Conservation (phyloP, 2,797 vertebrate species). For the Urophycis tenuis region DNA sequence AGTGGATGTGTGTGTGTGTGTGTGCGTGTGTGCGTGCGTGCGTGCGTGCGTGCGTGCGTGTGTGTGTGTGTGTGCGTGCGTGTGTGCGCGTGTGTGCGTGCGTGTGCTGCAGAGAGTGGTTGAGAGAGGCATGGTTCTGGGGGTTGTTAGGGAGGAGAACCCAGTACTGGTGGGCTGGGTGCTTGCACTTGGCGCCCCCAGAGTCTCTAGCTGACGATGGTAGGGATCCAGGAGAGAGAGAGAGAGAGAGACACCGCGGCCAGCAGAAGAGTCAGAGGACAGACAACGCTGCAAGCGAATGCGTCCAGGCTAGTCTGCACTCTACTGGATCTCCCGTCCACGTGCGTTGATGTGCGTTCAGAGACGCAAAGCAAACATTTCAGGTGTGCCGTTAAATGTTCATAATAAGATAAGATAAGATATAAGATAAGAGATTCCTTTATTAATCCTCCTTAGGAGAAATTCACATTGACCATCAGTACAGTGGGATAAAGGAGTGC, state of each 20-base stretch:
- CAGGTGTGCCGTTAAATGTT: not conserved
- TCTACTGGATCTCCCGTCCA: not conserved
- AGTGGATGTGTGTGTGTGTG: not conserved
- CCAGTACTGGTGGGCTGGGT: not conserved
- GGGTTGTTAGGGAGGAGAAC: not conserved
- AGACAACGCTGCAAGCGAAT: not conserved
- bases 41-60: conserved; percentile 5
- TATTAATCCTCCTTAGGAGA: too few relatives aligned
- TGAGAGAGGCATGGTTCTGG: not conserved
- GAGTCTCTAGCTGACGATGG: too few relatives aligned
- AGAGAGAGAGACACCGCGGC: not conserved
- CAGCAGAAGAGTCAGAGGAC: not conserved
- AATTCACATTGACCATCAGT: too few relatives aligned
- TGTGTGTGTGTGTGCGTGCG: conserved; percentile 4
- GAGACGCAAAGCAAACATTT: too few relatives aligned
- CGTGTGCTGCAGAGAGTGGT: not conserved
- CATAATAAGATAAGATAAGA: too few relatives aligned
- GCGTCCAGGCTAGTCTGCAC: not conserved
- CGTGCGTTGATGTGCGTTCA: not conserved
- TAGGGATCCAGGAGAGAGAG: too few relatives aligned
- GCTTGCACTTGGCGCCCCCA: too few relatives aligned
- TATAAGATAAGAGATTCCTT: too few relatives aligned
- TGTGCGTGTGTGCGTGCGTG: not conserved
- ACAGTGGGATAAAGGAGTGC: too few relatives aligned
- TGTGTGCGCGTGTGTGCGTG: conserved; percentile 9